Base-by-base conservation (phyloP, 2,113 vertebrate species). In the Clupea harengus region DNA sequence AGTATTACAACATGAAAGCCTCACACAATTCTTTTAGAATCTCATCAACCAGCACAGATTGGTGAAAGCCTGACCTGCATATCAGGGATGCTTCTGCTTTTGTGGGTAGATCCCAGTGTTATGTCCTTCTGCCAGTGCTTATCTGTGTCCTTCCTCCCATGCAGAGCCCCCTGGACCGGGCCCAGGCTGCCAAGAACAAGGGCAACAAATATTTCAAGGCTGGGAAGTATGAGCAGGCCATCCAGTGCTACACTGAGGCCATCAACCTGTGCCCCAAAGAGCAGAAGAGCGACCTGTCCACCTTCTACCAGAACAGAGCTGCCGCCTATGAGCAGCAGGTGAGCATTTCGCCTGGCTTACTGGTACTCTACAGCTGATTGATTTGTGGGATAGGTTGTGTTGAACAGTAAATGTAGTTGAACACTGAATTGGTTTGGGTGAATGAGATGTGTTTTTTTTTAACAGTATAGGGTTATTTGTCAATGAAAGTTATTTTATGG, bases 121-220 rank as follows among this genome's bases (percentile, higher is more conserved):
- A 25, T 47, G 45, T 44, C 64, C 49, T 28, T 84, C 4, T 7
- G 32, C 57, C 13, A 75, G 49, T 81, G 22, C 78, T 10, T 25
- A 39, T 83, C 0, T 25, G 22, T 87, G 88, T 84, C 87, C 81
- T 81, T 86, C 13, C 84, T 85, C 64, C 25, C 22, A 13, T 89
- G 3, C 90, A 99, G 98, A 98, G 96, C 83, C 97, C 97, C 82
- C 94, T 99, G 91, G 98, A 98, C 91, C 96, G 95, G 91, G 98
- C 98, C 57, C 98, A 99, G 89, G 96, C 95, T 87, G 97, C 98
- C 83, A 99, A 99, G 95, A 99, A 99, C 94, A 98, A 96, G 94
- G 98, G 98, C 85, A 99, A 99, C 94, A 99, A 99, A 85, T 99
- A 97, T 82, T 99, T 99, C 89, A 99, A 99, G 94, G 98, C 98